Base-by-base conservation (phyloP, 2,797 vertebrate species). In the Sitta carolinensis region DNA sequence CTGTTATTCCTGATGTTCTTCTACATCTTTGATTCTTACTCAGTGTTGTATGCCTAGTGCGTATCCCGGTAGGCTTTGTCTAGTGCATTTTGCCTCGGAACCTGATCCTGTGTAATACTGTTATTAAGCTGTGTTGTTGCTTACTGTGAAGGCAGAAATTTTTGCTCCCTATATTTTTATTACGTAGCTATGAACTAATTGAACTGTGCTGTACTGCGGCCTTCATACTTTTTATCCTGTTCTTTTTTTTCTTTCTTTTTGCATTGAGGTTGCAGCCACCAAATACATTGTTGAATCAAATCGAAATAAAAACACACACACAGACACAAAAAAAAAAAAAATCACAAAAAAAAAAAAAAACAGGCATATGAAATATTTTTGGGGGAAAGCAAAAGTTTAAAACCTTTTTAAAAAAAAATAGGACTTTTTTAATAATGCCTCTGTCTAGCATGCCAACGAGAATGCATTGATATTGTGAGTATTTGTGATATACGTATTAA, bases 401-500 rank as follows among this genome's bases (percentile, higher is more conserved):
- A 96, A 97, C 87, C 98, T 96, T 97, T 98, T 98, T 98, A 98
- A 96, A 97, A 97, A 96, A 97, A 96, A 94, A 97, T 93, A 96
- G 89, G 93, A 97, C 95, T 98, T 98, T 97, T 98, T 97, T 98
- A 98, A 98, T 97, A 97, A 98, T 98, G 98, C 98, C 98, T 98
- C 98, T 98, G 98, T 98, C 98, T 98, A 98, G 98, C 98, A 99
- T 99, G 98, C 98, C 97, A 98, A 98, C 78, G 97, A 97, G 98
- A 98, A 98, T 98, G 98, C 97, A 97, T 98, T 98, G 98, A 98
- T 98, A 98, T 98, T 98, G 98, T 99, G 98, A 98, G 98, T 98
- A 98, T 98, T 98, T 98, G 98, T 99, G 98, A 98, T 98, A 98
- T 98, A 98, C 97, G 97, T 99, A 98, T 99, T 98, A 99, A 99